Conservation (phyloP, 1,140 invertebrate genomes). For the Macrobrachium nipponense region DNA sequence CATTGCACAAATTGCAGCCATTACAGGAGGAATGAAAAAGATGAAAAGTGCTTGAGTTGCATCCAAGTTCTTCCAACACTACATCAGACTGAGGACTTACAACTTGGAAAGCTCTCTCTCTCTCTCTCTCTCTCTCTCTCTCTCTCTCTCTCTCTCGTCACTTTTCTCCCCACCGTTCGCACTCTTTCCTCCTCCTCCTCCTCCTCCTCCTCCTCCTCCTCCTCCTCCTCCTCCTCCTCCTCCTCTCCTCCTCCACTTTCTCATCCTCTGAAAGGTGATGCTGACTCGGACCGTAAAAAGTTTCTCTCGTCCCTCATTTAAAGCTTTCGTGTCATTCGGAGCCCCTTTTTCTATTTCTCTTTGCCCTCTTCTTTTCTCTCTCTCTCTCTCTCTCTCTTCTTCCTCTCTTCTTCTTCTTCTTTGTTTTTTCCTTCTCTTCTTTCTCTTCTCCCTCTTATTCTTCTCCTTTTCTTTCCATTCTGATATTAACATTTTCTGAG, state of each 20-base stretch:
- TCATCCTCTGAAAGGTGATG: background rate
- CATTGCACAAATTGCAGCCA: too few relatives aligned
- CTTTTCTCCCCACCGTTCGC: background rate
- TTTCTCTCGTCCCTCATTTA: background rate
- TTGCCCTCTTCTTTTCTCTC: too few relatives aligned
- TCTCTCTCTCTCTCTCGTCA: constrained; percentile 15
- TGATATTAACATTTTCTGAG: too few relatives aligned
- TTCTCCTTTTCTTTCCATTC: too few relatives aligned
- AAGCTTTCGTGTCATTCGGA: too few relatives aligned
- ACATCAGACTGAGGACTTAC: too few relatives aligned
- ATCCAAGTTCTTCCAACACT: too few relatives aligned
- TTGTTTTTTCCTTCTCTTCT: too few relatives aligned
- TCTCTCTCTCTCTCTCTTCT: too few relatives aligned
- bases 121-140: constrained; percentile 22
- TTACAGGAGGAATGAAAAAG: background rate
- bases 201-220: constrained; percentile 32
- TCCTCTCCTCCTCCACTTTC: background rate
- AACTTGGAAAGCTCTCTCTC: background rate
- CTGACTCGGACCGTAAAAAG: constrained; percentile 2
- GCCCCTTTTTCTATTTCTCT: too few relatives aligned
- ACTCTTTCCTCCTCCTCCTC: constrained; percentile 1
- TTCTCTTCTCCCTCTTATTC: too few relatives aligned
- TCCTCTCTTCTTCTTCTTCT: too few relatives aligned
- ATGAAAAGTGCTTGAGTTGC: background rate
- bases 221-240: constrained; percentile 27